Evolutionary conservation across 2,113 vertebrate species (phyloP).

Genomic region (Phalacrocorax carbo): DNA sequence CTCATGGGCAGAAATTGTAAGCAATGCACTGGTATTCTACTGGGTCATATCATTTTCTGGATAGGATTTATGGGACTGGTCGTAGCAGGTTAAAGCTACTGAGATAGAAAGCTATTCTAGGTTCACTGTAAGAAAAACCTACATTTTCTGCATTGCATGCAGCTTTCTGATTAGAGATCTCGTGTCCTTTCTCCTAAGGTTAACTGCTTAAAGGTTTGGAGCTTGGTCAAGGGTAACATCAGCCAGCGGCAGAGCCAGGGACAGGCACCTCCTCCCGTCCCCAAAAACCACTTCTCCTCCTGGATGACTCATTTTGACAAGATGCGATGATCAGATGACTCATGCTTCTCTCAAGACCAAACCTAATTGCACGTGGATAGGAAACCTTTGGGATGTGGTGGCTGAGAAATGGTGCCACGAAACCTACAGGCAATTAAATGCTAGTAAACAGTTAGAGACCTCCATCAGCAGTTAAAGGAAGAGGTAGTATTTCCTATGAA

Average conservation of each 20-base stretch:
- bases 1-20: neutral
- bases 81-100: neutral
- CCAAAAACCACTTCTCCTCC: neutral
- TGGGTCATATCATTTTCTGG: neutral
- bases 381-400: neutral
- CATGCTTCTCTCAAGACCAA: neutral
- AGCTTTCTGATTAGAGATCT: neutral
- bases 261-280: neutral
- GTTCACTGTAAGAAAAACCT: neutral
- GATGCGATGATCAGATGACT: neutral
- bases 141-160: neutral
- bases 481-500: neutral
- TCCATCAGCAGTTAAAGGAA: neutral
- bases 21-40: neutral
- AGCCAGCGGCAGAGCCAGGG: neutral
- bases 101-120: neutral
- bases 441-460: neutral
- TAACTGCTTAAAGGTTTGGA: neutral
- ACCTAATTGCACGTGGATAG: too few relatives aligned
- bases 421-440: neutral
- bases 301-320: neutral
- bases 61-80: neutral
- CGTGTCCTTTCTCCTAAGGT: neutral
- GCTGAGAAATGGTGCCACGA: neutral
- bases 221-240: neutral